Evolutionary conservation across 2,797 vertebrate species (phyloP), one percentile per base, ranked within the genome.

Genomic region (Eleutherodactylus coqui): DNA sequence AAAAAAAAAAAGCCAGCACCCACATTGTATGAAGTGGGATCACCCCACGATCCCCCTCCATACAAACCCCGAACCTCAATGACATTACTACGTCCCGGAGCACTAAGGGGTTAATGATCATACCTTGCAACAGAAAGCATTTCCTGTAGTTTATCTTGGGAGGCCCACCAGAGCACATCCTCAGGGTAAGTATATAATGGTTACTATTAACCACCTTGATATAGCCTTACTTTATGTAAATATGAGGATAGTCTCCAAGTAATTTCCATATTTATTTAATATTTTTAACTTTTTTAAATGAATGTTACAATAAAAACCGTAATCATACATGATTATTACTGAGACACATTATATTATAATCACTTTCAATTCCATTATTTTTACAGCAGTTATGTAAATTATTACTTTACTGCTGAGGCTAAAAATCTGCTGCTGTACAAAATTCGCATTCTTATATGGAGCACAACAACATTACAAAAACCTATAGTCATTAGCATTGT

Each of bases 281-380:
- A 67, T 36, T 17, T 67, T 8, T 36, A n/a, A 67, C 60, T 60
- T 60, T 60, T 60, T 27, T 3, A 9, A 36, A 8, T 67, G 64
- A 19, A 36, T 17, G 10, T 32, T 36, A 36, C 32, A 36, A 36
- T 9, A 67, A 67, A 64, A 36, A 19, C 64, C 36, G 32, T 67
- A 67, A 67, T 67, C 34, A 34, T 67, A 67, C 6, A 67, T 36
- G 32, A 36, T 64, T 67, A 34, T 67, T 36, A 67, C 9, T 67
- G 32, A 34, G 17, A 36, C 4, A 62, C 32, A 67, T 36, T 67
- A 64, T 36, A 67, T 67, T 36, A 67, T 6, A 36, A 21, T 64
- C 60, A 64, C 29, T 32, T 64, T 64, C 60, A 34, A 64, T 64
- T 34, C 16, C 32, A 64, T 64, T 67, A 67, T 36, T 67, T 67